Evolutionary conservation across 2,888 invertebrate genomes (phyloP), one percentile per base, ranked within the genome.

Genomic region (Cerastoderma edule): DNA sequence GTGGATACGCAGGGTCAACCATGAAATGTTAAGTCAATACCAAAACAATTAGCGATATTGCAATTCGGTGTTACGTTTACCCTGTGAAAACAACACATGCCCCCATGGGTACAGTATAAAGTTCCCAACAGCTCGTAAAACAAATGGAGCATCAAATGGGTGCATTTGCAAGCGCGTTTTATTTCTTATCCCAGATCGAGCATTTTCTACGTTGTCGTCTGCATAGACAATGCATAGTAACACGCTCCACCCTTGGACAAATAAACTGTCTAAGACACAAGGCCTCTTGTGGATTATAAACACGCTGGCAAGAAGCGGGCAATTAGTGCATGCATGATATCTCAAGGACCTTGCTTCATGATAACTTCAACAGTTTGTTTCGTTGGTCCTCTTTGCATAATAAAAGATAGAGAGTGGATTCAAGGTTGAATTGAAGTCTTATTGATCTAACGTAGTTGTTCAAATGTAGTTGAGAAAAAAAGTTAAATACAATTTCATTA

Each of bases 1-100:
- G 24, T 60, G 22, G 35, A 22, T 22, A 24, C n/a, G 13, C 39
- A 60, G 39, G 60, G 60, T 60, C 60, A 60, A 39, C 39, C 60
- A 24, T 39, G 39, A 60, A 60, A 60, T 60, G 60, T 39, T 60
- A 60, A 8, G 60, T 35, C 60, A 60, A 60, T 60, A 39, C 60
- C 60, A 60, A 60, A 60, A 35, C 60, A 60, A 60, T 60, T 60
- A 60, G 39, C 60, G 60, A 60, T 39, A 60, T 60, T 60, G 39
- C 60, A 60, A 60, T 32, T 39, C 33, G 39, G 60, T 60, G 60
- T 60, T 39, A 60, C 39, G 60, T 60, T 32, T 60, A 60, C 60
- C 39, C 24, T 8, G 19, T 60, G 60, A 60, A 39, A 60, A 60
- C 60, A 35, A 60, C 60, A 60, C 39, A 39, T 27, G n/a, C 4